These are phyloP conservation scores for Tragelaphus strepsiceros DNA, from an alignment of 2,113 vertebrate species.

Conservation along the genomic window DNA sequence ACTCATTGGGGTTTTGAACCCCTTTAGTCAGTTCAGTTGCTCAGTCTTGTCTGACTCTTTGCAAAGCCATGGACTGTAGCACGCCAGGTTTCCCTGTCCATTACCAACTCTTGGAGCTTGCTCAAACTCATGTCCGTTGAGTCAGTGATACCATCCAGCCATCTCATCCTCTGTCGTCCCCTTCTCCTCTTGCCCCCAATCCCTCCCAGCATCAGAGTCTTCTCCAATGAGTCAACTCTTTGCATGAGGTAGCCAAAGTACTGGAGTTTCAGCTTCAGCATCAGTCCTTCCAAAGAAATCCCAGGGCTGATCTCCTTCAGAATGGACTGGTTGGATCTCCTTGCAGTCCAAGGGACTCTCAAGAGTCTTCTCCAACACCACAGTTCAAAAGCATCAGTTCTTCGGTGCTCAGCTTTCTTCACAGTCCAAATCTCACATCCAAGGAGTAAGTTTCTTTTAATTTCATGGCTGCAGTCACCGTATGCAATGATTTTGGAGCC, in stretches of 20 bases:
- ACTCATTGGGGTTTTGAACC: not conserved
- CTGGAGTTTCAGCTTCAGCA: not conserved
- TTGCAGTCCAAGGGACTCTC: not conserved
- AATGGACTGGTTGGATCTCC: not conserved
- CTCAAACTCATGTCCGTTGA: not conserved
- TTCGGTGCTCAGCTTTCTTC: not conserved
- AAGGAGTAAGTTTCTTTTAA: not conserved
- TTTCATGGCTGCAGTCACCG: not conserved
- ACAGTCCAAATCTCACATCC: not conserved
- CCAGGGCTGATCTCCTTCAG: not conserved
- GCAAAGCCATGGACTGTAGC: not conserved
- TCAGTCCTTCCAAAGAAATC: not conserved
- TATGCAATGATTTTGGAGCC: not conserved
- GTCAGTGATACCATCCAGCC: not conserved
- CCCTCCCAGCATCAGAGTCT: not conserved
- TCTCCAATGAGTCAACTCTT: not conserved
- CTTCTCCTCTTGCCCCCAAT: not conserved
- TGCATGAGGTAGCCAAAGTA: not conserved
- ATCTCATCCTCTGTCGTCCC: not conserved
- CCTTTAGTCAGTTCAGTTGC: not conserved
- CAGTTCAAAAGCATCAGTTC: not conserved
- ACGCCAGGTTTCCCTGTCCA: not conserved
- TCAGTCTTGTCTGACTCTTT: not conserved
- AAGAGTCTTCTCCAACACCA: not conserved
- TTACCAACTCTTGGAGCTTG: not conserved